Evolutionary conservation across 2,797 vertebrate genomes (phyloP).

Genomic region (Siniperca scherzeri): DNA sequence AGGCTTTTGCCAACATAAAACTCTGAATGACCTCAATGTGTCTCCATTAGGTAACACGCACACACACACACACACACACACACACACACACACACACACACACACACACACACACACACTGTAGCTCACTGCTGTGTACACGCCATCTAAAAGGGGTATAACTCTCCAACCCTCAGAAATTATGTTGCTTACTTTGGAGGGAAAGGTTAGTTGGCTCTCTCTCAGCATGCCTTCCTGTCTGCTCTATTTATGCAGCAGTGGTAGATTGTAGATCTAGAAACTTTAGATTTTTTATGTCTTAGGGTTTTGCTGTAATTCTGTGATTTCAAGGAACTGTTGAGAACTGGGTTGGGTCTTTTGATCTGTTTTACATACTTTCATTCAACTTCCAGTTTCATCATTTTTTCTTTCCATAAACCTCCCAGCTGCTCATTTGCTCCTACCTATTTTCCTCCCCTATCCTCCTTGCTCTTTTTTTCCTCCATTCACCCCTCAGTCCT

Average conservation of each 20-base stretch:
- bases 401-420: neutral
- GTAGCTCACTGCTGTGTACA: conserved; percentile 12
- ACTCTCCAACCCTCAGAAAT: conserved; percentile 30
- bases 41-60: conserved; percentile 31
- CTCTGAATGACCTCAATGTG: conserved; percentile 28
- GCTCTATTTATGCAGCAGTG: conserved; percentile 35
- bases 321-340: conserved; percentile 1
- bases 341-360: neutral
- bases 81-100: conserved; percentile 9
- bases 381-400: conserved; percentile 2
- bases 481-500: neutral
- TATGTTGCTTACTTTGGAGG: conserved; percentile 51
- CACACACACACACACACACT: conserved; percentile 21
- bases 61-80: conserved; percentile 12
- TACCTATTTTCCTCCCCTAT: conserved; percentile 8
- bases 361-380: conserved; percentile 7
- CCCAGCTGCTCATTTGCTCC: neutral
- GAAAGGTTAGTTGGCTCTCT: conserved; percentile 39
- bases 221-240: conserved; percentile 28
- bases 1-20: conserved; percentile 30
- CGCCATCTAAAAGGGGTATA: conserved; percentile 9
- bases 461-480: neutral
- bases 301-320: conserved; percentile 13
- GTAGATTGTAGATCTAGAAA: conserved; percentile 12
- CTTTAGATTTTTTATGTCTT: conserved; percentile 15